phyloP scores from a whole-genome alignment of 2,888 invertebrate genomes.

The Hirtodrosophila cameraria region DNA sequence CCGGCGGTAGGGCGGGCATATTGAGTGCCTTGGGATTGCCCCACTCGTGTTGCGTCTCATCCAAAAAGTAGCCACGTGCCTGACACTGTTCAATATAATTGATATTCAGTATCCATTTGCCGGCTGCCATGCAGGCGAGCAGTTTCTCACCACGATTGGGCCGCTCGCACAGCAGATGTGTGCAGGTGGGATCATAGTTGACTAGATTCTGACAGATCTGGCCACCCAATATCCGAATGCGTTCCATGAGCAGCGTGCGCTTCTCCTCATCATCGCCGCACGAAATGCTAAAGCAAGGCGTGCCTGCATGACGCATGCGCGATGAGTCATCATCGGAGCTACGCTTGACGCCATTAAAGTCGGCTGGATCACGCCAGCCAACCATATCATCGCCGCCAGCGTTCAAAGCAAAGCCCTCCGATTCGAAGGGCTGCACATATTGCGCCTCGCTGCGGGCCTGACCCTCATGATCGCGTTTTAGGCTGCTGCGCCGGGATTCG shows the following conservation, averaged over 20 bases:
- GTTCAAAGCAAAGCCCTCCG: conserved; percentile 77
- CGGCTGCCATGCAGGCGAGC: conserved; percentile 93
- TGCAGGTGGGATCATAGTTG: conserved; percentile 87
- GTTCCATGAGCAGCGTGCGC: conserved; percentile 68
- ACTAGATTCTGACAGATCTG: conserved; percentile 79
- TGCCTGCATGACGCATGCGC: conserved; percentile 75
- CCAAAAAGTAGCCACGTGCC: conserved; percentile 76
- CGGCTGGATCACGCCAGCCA: conserved; percentile 89
- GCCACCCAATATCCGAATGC: conserved; percentile 75
- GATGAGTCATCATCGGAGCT: conserved; percentile 32
- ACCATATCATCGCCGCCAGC: conserved; percentile 87
- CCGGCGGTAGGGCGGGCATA: conserved; percentile 83
- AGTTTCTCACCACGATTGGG: conserved; percentile 94
- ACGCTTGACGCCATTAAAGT: conserved; percentile 64
- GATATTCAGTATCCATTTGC: conserved; percentile 94
- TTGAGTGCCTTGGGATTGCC: conserved; percentile 89
- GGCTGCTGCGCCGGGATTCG: conserved; percentile 75
- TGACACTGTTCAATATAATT: conserved; percentile 90
- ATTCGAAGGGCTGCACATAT: conserved; percentile 80
- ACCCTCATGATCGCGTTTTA: conserved; percentile 65
- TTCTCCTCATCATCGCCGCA: conserved; percentile 76
- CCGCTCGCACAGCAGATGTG: conserved; percentile 91
- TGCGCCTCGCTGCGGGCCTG: conserved; percentile 63
- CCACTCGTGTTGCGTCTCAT: conserved; percentile 93
- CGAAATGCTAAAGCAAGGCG: conserved; percentile 82